Base-by-base conservation (phyloP, 2,888 invertebrate genomes). In the Parascotia fuliginaria region DNA sequence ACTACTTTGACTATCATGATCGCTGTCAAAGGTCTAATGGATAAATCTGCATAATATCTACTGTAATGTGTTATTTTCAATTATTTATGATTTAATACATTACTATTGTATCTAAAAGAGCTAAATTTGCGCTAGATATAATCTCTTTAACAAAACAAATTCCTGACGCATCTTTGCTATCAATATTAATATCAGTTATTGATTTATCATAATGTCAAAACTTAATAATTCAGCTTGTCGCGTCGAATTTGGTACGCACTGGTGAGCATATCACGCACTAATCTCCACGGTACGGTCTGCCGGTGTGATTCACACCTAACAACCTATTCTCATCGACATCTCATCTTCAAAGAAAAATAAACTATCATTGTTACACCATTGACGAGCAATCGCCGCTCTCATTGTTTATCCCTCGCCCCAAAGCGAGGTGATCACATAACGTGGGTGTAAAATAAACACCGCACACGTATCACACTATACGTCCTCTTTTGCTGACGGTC, bases 401-500 rank as follows among this genome's bases (percentile, higher is more conserved):
- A 92, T 92, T 91, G 90, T 92, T 90, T 92, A 89, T 89, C 79
- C 83, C 84, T 81, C 84, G 83, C 72, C 78, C 82, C 79, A 83
- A 84, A 85, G 87, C 81, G 83, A 81, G 79, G 82, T 83, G 89
- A 89, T 85, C 89, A 81, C 85, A 77, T 83, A 85, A 77, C 83
- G 90, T 92, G 89, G 91, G 92, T 75, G 90, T 87, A 79, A 84
- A 89, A 80, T 87, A 87, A 92, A 92, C 90, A 92, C 87, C 87
- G 86, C 85, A 79, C 85, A 81, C 86, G 77, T 78, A 87, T 87
- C 85, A 81, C 79, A 82, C 85, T 82, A 80, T 81, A 82, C 83
- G 85, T 85, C 88, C 87, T 88, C 88, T 90, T 90, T 89, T 89
- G 91, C 92, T 91, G 90, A 90, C 89, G 89, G 81, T 91, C 85